Conservation (phyloP, 2,888 invertebrate genomes). For the Meandrusa payeni region DNA sequence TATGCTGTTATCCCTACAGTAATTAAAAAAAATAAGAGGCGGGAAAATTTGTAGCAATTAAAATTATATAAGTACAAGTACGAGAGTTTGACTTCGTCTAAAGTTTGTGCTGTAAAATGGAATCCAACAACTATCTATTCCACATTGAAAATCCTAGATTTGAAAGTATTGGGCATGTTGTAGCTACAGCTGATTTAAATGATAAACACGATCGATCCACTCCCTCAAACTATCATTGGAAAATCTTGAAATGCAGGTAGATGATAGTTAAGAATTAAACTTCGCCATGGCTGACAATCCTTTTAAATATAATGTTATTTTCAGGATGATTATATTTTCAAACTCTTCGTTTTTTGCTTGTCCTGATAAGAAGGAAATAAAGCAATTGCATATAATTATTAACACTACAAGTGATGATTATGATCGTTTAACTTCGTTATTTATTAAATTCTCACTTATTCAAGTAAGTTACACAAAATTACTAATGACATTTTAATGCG, state of each 20-base stretch:
- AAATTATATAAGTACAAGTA: no score
- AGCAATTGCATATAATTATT: slow-evolving; percentile 63
- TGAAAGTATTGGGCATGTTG: slow-evolving; percentile 51
- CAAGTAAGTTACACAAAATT: slow-evolving; percentile 52
- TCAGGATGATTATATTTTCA: slow-evolving; percentile 71
- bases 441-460: slow-evolving; percentile 56
- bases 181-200: slow-evolving; percentile 54
- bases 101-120: no score
- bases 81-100: no score
- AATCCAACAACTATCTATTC: slow-evolving; percentile 35
- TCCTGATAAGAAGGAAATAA: slow-evolving; percentile 60
- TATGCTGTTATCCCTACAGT: no score
- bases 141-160: slow-evolving; percentile 65
- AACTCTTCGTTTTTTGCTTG: slow-evolving; percentile 62
- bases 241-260: slow-evolving; percentile 71
- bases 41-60: no score
- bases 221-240: slow-evolving; percentile 72
- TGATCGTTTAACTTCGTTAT: slow-evolving; percentile 57
- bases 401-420: slow-evolving; percentile 58
- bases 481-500: no score
- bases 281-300: not conserved
- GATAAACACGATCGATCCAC: slow-evolving; percentile 72
- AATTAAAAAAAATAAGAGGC: no score
- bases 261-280: not conserved
- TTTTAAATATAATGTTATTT: slow-evolving; percentile 1